A percentile compares a stretch with the other conserved stretches of the same genome.
Evolutionary conservation across 2,888 invertebrate species (phyloP).

Genomic region (Melanchra persicariae): DNA sequence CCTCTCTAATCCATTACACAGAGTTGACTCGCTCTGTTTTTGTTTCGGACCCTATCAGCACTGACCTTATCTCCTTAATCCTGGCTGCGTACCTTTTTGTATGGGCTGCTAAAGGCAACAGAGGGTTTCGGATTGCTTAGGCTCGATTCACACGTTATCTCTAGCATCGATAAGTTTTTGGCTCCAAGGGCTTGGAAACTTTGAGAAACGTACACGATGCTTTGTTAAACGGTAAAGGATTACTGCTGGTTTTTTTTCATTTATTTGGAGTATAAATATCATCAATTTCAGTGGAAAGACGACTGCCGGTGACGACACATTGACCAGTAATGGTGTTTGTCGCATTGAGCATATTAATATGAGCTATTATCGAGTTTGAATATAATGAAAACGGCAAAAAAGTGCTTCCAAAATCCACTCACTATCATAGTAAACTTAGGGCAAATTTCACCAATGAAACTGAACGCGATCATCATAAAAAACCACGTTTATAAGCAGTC

Average conservation of each 20-base stretch:
- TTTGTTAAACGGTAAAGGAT: background rate
- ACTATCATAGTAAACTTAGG: no score
- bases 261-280: background rate
- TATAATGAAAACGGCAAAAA: no score
- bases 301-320: background rate
- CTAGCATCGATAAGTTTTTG: conserved; percentile 26
- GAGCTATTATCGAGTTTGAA: background rate
- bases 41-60: conserved; percentile 42
- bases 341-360: background rate
- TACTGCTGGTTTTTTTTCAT: background rate
- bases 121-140: conserved; percentile 19
- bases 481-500: no score
- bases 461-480: no score
- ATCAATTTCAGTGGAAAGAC: background rate
- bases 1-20: conserved; percentile 39
- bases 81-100: conserved; percentile 43
- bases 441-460: no score
- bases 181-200: background rate
- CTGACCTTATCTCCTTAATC: conserved; percentile 42
- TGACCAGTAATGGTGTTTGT: background rate
- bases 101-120: conserved; percentile 11
- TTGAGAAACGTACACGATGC: no score
- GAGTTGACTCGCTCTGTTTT: conserved; percentile 38
- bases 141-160: conserved; percentile 10
- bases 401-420: no score